A percentile compares a stretch with the other conserved stretches of the same genome.
Conservation (phyloP, 2,113 vertebrate genomes). For the Pao palembangensis region DNA sequence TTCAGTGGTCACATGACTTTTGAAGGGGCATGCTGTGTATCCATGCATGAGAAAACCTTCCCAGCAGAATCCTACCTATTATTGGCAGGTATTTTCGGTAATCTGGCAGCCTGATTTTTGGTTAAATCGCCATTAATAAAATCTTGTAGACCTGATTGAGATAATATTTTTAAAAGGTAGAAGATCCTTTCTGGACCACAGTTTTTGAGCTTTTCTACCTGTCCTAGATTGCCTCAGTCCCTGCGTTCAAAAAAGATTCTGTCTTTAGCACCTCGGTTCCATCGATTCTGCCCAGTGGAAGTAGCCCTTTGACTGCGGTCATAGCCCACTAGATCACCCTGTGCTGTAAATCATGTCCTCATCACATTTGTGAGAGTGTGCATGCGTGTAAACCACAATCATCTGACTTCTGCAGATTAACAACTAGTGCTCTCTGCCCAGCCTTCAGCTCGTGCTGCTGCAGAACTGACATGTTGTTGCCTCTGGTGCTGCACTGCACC, state of each 20-base stretch:
- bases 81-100: too few species aligned
- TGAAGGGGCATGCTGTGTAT: too few species aligned
- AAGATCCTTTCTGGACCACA: too few species aligned
- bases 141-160: too few species aligned
- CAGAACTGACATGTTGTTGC: conserved; percentile 61
- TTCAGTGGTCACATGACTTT: too few species aligned
- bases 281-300: conserved; percentile 1
- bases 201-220: too few species aligned
- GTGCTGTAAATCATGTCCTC: background rate
- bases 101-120: too few species aligned
- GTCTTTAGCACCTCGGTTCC: conserved; percentile 19
- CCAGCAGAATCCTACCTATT: too few species aligned
- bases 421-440: conserved; percentile 21
- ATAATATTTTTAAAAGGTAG: too few species aligned
- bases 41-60: too few species aligned
- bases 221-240: conserved; percentile 30
- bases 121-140: too few species aligned
- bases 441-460: conserved; percentile 27
- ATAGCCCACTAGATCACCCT: background rate
- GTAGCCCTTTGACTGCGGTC: conserved; percentile 7
- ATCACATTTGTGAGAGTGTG: conserved; percentile 11
- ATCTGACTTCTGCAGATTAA: conserved; percentile 19
- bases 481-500: conserved; percentile 70
- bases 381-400: conserved; percentile 6
- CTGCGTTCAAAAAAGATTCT: conserved; percentile 3